phyloP scores from a whole-genome alignment of 2,888 invertebrate species.

The Vandiemenella viatica region DNA sequence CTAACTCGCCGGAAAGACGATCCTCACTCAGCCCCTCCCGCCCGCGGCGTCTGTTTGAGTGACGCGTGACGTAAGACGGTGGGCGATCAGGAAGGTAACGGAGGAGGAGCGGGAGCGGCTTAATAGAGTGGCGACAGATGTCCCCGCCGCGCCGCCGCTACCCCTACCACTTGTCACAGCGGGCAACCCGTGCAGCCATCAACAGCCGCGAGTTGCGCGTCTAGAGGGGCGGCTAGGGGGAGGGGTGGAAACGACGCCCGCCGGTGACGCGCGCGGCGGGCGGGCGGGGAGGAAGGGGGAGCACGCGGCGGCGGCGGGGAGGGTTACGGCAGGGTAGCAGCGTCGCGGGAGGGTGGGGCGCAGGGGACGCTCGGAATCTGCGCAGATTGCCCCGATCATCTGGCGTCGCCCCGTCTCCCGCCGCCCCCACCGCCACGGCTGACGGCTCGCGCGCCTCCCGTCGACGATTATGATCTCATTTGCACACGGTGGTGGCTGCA shows the following conservation, averaged over 20 bases:
- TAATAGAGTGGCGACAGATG: background rate
- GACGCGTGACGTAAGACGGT: background rate
- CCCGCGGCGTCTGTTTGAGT: too few relatives aligned
- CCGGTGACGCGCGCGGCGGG: conserved; percentile 1
- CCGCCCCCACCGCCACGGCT: too few relatives aligned
- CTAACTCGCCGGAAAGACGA: too few relatives aligned
- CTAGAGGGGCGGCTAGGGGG: background rate
- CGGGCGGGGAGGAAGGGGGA: conserved; percentile 2
- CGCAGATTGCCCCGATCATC: conserved; percentile 34
- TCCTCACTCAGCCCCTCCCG: too few relatives aligned
- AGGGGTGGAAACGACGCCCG: too few relatives aligned
- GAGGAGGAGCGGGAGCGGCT: background rate
- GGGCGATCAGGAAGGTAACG: background rate
- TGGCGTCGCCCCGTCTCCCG: too few relatives aligned
- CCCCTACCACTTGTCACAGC: too few relatives aligned
- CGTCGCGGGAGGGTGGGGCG: conserved; percentile 15
- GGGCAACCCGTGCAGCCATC: too few relatives aligned
- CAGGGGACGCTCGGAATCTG: conserved; percentile 26
- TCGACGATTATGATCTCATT: conserved; percentile 20
- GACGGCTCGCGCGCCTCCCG: too few relatives aligned
- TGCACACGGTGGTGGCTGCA: background rate
- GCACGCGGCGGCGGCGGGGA: background rate
- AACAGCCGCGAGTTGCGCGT: background rate
- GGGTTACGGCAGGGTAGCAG: conserved; percentile 14
- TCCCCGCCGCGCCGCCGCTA: background rate